These are phyloP conservation scores for Samia ricini DNA, from an alignment of 1,140 invertebrate genomes.

Conservation along the genomic window DNA sequence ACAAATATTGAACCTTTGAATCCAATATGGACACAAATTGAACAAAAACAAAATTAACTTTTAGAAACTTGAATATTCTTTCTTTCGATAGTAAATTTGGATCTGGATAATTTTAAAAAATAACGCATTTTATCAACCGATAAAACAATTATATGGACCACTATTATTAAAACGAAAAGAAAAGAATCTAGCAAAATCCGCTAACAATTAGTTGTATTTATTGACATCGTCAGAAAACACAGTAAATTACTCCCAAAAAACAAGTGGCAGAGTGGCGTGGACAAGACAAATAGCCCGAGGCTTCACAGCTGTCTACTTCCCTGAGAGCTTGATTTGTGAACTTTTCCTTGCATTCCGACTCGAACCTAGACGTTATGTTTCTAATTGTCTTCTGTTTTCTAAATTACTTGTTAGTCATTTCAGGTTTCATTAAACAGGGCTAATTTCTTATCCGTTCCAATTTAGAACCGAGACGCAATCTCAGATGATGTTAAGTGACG, in stretches of 20 bases:
- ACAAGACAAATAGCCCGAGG: constrained; percentile 5
- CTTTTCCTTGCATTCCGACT: background rate
- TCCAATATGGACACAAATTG: too few relatives aligned
- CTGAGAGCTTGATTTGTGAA: constrained; percentile 4
- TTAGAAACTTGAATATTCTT: too few relatives aligned
- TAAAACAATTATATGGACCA: too few relatives aligned
- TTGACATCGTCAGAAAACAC: background rate
- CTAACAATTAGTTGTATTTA: background rate
- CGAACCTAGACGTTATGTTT: background rate
- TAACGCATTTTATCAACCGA: too few relatives aligned
- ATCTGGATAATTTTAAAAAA: too few relatives aligned
- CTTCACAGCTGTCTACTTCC: constrained; percentile 3
- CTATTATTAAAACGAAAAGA: too few relatives aligned
- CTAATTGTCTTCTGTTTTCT: background rate
- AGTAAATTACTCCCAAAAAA: background rate
- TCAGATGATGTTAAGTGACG: too few relatives aligned
- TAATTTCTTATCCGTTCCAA: background rate
- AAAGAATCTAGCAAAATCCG: background rate
- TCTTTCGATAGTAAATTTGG: too few relatives aligned
- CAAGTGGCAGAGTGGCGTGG: background rate
- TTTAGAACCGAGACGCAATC: too few relatives aligned
- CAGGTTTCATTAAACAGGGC: background rate
- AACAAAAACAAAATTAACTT: too few relatives aligned
- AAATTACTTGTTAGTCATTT: background rate
- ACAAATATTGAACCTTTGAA: too few relatives aligned